Conservation (phyloP, 2,888 invertebrate genomes). For the Tenthredo mesomela region DNA sequence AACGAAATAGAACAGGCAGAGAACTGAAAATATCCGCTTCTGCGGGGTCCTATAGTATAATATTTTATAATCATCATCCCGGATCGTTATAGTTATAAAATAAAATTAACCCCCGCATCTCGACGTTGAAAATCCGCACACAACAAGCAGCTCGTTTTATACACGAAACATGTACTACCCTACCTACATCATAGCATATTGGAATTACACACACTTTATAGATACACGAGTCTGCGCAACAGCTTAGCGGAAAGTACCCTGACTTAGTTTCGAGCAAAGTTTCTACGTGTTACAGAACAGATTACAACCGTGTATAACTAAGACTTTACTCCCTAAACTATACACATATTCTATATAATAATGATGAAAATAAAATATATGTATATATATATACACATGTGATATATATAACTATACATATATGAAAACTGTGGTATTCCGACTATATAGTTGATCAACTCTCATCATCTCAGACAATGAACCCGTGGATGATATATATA, state of each 20-base stretch:
- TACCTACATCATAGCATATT: slow-evolving; percentile 8
- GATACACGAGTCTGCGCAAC: slow-evolving; percentile 25
- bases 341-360: not conserved
- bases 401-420: too few species aligned
- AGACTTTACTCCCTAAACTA: slow-evolving; percentile 4
- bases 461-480: not conserved
- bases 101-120: not conserved
- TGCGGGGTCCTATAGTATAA: not conserved
- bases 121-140: not conserved
- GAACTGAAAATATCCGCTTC: not conserved
- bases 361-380: not conserved
- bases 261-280: slow-evolving; percentile 35
- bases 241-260: slow-evolving; percentile 36
- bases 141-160: slow-evolving; percentile 28
- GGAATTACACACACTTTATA: not conserved
- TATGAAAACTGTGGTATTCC: too few species aligned
- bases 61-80: not conserved
- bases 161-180: not conserved
- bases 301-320: slow-evolving; percentile 24
- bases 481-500: not conserved
- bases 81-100: slow-evolving; percentile 18
- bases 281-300: slow-evolving; percentile 33
- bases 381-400: too few species aligned
- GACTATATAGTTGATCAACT: too few species aligned
- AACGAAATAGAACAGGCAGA: not conserved